Percentiles rank a stretch among this genome's conserved stretches.
phyloP scores from a whole-genome alignment of 2,113 vertebrate species.

The Chiloscyllium plagiosum region DNA sequence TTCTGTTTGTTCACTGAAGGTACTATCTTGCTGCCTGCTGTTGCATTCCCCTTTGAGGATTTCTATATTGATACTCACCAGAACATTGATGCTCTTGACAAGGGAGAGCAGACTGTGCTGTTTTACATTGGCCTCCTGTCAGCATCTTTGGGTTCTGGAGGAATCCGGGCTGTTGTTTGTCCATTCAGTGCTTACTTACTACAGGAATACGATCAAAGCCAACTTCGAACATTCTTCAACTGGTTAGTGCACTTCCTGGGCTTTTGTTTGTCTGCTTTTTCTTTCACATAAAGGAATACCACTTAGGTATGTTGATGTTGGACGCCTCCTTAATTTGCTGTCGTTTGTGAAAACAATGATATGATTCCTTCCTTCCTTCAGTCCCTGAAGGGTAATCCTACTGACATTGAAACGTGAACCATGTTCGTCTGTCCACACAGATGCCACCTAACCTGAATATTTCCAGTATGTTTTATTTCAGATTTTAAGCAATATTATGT shows the following conservation, averaged over 20 bases:
- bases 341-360: not conserved
- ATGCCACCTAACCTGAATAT: no score
- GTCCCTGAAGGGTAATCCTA: not conserved
- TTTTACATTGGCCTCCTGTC: slow-evolving; percentile 72
- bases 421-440: not conserved
- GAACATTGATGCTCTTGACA: slow-evolving; percentile 55
- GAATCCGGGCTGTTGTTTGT: slow-evolving; percentile 73
- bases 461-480: no score
- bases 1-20: slow-evolving; percentile 53
- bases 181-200: slow-evolving; percentile 67
- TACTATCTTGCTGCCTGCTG: slow-evolving; percentile 70
- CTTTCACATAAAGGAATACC: not conserved
- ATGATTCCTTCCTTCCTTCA: not conserved
- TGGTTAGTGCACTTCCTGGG: slow-evolving; percentile 57
- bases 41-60: slow-evolving; percentile 83
- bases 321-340: not conserved
- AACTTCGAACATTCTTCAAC: slow-evolving; percentile 76
- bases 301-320: not conserved
- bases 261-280: not conserved
- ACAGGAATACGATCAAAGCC: slow-evolving; percentile 59
- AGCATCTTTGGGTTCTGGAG: slow-evolving; percentile 71
- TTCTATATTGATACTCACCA: slow-evolving; percentile 67
- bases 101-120: slow-evolving; percentile 63
- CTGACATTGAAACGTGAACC: not conserved
- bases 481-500: no score